Conservation (phyloP, 2,888 invertebrate species). For the Spialia ferax region DNA sequence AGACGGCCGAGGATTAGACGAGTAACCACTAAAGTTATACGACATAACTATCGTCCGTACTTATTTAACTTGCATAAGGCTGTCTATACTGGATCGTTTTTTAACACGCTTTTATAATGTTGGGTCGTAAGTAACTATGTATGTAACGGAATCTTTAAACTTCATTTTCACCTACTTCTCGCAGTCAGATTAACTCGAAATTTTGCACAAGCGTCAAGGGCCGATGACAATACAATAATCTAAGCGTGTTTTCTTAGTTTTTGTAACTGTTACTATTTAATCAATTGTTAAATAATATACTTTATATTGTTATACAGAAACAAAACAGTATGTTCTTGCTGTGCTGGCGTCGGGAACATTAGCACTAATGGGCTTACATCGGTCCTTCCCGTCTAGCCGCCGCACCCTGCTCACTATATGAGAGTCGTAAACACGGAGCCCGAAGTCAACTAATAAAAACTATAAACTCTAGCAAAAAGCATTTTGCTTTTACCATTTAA, state of each 20-base stretch:
- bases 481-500: background rate
- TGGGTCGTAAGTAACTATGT: no score
- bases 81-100: constrained; percentile 54
- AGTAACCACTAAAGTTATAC: constrained; percentile 71
- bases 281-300: no score
- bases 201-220: no score
- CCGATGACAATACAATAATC: no score
- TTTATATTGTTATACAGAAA: no score
- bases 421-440: constrained; percentile 24
- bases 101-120: no score
- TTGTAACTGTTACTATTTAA: no score
- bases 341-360: constrained; percentile 52
- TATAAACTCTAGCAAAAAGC: background rate
- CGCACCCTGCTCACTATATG: constrained; percentile 33
- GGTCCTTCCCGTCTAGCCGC: constrained; percentile 57
- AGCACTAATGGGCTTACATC: constrained; percentile 74
- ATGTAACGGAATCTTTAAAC: no score
- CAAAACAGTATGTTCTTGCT: background rate
- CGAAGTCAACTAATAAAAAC: constrained; percentile 22
- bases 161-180: no score
- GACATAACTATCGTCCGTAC: constrained; percentile 61
- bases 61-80: constrained; percentile 43
- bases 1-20: constrained; percentile 66
- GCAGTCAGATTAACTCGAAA: no score
- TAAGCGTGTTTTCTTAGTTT: no score